phyloP scores from a whole-genome alignment of 2,113 vertebrate species.

The Lagopus muta region DNA sequence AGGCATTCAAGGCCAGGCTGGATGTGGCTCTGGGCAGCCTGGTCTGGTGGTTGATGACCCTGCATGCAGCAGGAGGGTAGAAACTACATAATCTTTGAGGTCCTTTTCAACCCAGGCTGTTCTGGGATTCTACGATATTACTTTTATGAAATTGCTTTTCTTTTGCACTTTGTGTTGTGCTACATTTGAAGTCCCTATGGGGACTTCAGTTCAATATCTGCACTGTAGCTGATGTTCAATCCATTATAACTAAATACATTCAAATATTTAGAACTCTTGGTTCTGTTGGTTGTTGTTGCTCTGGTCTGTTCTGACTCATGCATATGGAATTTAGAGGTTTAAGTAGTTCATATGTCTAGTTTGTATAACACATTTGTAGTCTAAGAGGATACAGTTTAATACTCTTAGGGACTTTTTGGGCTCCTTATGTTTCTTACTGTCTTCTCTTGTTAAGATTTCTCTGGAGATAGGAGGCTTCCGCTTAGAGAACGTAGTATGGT shows the following conservation, averaged over 20 bases:
- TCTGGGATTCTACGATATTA: neutral
- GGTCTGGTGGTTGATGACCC: too few species aligned
- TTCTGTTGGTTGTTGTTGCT: slow-evolving; percentile 13
- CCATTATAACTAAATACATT: slow-evolving; percentile 41
- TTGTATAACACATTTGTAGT: slow-evolving; percentile 1
- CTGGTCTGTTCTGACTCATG: slow-evolving; percentile 25
- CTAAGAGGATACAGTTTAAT: slow-evolving; percentile 27
- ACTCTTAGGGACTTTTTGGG: slow-evolving; percentile 18
- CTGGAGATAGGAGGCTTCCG: neutral
- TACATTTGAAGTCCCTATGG: slow-evolving; percentile 11
- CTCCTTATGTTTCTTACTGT: slow-evolving; percentile 16
- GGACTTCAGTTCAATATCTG: slow-evolving; percentile 40
- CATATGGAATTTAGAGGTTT: slow-evolving; percentile 30
- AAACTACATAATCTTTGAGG: too few species aligned
- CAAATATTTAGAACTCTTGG: slow-evolving; percentile 28
- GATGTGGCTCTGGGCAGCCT: too few species aligned
- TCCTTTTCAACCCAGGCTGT: too few species aligned
- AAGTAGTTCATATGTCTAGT: slow-evolving; percentile 34
- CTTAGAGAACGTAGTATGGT: neutral
- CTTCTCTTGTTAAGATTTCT: slow-evolving; percentile 23
- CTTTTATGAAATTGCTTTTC: slow-evolving; percentile 54
- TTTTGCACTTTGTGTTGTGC: neutral
- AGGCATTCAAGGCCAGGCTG: too few species aligned
- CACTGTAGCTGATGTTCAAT: neutral
- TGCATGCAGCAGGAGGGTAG: too few species aligned